Evolutionary conservation across 2,888 invertebrate genomes (phyloP), one percentile per base, ranked within the genome.

Genomic region (Xestia xanthographa): DNA sequence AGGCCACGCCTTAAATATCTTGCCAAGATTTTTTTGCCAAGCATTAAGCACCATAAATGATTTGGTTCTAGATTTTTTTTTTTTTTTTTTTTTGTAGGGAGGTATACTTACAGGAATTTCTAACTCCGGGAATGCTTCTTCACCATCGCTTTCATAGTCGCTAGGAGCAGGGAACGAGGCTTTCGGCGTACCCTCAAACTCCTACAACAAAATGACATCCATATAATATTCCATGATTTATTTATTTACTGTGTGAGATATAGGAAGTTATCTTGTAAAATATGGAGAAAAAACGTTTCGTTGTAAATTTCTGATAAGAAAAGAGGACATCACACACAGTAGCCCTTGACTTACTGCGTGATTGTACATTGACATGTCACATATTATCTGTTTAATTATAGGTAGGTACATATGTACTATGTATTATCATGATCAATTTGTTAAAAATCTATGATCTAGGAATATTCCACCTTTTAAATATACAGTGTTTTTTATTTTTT

Each of bases 81-180:
- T n/a, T n/a, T n/a, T n/a, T n/a, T 26, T 45, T n/a, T 1, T 0
- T 48, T 26, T 0, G 26, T 29, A 29, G 29, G 9, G 43, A 82
- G 20, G 29, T 45, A 83, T 91, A 95, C 96, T 96, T 93, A 97
- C 97, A 86, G 92, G 92, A 85, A 95, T 91, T 84, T 96, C 96
- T 86, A 94, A 88, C 86, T 96, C 96, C 41, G 93, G 93, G 82
- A 96, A 95, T 22, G 95, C 95, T 80, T 97, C 97, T 88, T 97
- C 97, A 34, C 94, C 96, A 87, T 97, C 97, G 84, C 96, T 97
- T 81, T 97, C 97, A 85, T 94, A 94, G 84, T 97, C 96, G 87
- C 93, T 95, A 58, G 93, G 91, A 50, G 90, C 88, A 5, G 93
- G 83, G 66, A 93, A 88, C 75, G 91, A 93, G 34, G 89, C 84